Evolutionary conservation across 2,113 vertebrate genomes (phyloP).

Genomic region (Scytalopus superciliaris): DNA sequence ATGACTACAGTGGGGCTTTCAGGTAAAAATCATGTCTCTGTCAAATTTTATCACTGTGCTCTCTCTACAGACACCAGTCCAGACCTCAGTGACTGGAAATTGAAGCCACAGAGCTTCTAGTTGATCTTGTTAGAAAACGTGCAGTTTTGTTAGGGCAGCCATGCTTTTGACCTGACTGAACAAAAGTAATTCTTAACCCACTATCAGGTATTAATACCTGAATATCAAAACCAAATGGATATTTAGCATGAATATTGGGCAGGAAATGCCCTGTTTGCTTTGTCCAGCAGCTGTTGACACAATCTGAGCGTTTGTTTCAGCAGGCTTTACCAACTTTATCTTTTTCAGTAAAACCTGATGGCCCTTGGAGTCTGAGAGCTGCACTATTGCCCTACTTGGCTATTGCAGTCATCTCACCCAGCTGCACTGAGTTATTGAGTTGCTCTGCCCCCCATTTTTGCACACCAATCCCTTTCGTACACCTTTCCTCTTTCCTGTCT

Average conservation of each 20-base stretch:
- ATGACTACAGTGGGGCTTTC: conserved; percentile 88
- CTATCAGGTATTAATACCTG: background rate
- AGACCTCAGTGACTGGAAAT: background rate
- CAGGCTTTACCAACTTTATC: background rate
- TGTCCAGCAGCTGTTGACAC: background rate
- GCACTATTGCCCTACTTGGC: background rate
- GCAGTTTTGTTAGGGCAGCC: background rate
- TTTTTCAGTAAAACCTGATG: background rate
- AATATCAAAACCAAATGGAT: background rate
- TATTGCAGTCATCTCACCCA: background rate
- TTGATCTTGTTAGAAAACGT: background rate
- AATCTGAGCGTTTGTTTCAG: background rate
- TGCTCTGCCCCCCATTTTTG: background rate
- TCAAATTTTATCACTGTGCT: background rate
- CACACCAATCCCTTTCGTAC: background rate
- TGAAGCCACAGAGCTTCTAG: background rate
- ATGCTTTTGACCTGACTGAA: background rate
- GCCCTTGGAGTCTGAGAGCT: background rate
- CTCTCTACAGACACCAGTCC: background rate
- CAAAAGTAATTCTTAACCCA: background rate
- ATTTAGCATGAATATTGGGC: background rate
- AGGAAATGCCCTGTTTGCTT: background rate
- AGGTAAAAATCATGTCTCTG: conserved; percentile 74
- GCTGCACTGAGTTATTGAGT: rapidly evolving
- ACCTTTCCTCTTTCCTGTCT: background rate